Evolutionary conservation across 1,140 invertebrate species (phyloP).

Genomic region (Berghia stephanieae): DNA sequence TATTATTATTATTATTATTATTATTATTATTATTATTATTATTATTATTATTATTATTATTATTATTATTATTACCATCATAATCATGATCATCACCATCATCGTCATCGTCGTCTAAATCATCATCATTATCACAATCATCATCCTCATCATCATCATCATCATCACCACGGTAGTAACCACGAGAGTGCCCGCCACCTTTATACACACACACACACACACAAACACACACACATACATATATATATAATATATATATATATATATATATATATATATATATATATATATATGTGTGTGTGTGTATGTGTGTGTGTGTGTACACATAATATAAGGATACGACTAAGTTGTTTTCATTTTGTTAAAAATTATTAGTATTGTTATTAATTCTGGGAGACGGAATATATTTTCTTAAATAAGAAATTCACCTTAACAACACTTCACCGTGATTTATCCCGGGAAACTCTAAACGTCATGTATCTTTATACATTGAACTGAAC

Average conservation of each 20-base stretch:
- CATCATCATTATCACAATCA: too few species aligned
- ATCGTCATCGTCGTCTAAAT: too few species aligned
- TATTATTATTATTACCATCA: too few species aligned
- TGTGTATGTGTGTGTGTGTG: not conserved
- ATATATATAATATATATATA: slow-evolving; percentile 1
- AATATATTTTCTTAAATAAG: too few species aligned
- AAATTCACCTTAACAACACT: not conserved
- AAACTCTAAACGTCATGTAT: not conserved
- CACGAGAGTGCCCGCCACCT: not conserved
- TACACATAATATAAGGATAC: not conserved
- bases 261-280: not conserved
- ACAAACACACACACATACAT: too few species aligned
- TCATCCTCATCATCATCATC: too few species aligned
- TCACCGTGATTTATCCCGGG: not conserved
- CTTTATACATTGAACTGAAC: not conserved
- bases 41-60: not conserved
- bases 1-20: not conserved
- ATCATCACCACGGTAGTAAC: not conserved
- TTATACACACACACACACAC: too few species aligned
- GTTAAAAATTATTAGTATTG: too few species aligned
- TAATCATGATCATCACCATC: too few species aligned
- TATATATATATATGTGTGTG: not conserved
- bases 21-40: not conserved
- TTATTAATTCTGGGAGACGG: too few species aligned
- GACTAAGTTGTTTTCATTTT: not conserved